Percentiles rank a stretch among this genome's conserved stretches.
Evolutionary conservation across 1,140 invertebrate genomes (phyloP).

Genomic region (Papilio glaucus): DNA sequence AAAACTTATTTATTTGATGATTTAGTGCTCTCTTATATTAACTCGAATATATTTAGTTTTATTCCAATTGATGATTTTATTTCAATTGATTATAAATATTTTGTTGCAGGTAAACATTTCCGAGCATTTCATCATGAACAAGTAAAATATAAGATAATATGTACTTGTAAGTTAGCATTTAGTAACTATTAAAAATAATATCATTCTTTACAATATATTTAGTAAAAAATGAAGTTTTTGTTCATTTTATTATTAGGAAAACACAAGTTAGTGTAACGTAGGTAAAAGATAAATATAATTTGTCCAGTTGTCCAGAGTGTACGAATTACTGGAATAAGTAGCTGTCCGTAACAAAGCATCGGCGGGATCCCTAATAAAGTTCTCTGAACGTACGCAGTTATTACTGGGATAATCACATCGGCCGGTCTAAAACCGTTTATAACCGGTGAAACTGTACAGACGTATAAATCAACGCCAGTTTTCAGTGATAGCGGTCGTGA

Average conservation of each 20-base stretch:
- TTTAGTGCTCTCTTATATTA: too few relatives aligned
- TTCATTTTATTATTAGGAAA: too few relatives aligned
- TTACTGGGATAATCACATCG: conserved; percentile 42
- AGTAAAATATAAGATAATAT: not conserved
- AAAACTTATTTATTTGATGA: too few relatives aligned
- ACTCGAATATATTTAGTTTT: too few relatives aligned
- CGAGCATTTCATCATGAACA: not conserved
- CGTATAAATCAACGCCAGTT: conserved; percentile 70
- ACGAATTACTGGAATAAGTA: not conserved
- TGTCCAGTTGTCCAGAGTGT: not conserved
- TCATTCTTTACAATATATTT: too few relatives aligned
- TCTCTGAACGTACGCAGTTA: conserved; percentile 38
- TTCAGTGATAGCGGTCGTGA: conserved; percentile 60
- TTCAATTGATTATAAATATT: not conserved
- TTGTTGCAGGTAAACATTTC: conserved; percentile 46
- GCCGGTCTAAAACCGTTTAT: conserved; percentile 41
- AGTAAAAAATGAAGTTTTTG: too few relatives aligned
- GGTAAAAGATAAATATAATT: not conserved
- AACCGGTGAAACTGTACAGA: conserved; percentile 58
- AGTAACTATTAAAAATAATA: too few relatives aligned
- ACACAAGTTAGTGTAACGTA: not conserved
- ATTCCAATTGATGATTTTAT: too few relatives aligned
- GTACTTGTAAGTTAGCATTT: too few relatives aligned
- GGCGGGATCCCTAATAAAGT: conserved; percentile 2
- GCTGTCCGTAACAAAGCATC: not conserved